phyloP scores from a whole-genome alignment of 2,113 vertebrate genomes.

The Rana temporaria region DNA sequence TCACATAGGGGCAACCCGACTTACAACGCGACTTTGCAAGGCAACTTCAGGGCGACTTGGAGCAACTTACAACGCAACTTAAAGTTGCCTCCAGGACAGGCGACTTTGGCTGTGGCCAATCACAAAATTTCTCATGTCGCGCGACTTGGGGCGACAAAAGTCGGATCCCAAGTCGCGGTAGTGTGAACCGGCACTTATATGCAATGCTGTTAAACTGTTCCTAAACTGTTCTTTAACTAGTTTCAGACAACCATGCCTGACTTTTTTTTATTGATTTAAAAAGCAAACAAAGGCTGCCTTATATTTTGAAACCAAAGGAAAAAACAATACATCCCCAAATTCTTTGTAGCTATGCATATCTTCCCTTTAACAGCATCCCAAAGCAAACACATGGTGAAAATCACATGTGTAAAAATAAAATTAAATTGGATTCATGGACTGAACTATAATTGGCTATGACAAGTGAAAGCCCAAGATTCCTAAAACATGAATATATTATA shows the following conservation, averaged over 20 bases:
- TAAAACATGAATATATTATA: slow-evolving; percentile 29
- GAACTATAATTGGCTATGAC: slow-evolving; percentile 8
- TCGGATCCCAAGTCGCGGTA: too few relatives aligned
- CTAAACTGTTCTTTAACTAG: not conserved
- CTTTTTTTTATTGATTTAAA: too few relatives aligned
- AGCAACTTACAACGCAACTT: too few relatives aligned
- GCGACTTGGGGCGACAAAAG: too few relatives aligned
- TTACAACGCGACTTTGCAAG: too few relatives aligned
- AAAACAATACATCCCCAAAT: not conserved
- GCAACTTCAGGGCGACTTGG: too few relatives aligned
- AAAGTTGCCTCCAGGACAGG: too few relatives aligned
- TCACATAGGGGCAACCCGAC: too few relatives aligned
- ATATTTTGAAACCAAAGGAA: not conserved
- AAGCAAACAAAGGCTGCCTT: not conserved
- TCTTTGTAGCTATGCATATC: slow-evolving; percentile 22
- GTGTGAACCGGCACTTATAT: too few relatives aligned
- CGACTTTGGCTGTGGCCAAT: too few relatives aligned
- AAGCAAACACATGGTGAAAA: slow-evolving; percentile 24
- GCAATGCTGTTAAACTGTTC: not conserved
- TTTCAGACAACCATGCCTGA: not conserved
- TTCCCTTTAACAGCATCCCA: slow-evolving; percentile 2
- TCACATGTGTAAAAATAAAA: slow-evolving; percentile 30
- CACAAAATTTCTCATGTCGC: too few relatives aligned
- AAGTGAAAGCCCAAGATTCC: slow-evolving; percentile 29
- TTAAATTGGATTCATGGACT: not conserved